Conservation (phyloP, 1,140 invertebrate genomes). For the Aphelinus atriplicis region DNA sequence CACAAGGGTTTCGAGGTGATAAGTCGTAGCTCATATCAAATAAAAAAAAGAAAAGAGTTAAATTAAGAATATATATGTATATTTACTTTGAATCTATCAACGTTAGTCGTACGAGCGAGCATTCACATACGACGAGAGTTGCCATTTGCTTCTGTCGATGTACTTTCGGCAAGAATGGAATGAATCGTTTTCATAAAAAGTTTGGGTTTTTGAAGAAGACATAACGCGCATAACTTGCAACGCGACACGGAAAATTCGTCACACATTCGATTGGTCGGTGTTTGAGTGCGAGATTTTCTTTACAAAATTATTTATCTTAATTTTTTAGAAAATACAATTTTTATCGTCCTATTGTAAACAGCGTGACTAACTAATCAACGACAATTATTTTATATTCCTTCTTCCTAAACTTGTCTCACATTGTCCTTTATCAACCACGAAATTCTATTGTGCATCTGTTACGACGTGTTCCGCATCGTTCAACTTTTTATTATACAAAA, state of each 20-base stretch:
- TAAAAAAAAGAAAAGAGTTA: slow-evolving; percentile 24
- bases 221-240: neutral
- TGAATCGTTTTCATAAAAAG: slow-evolving; percentile 18
- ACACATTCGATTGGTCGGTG: slow-evolving; percentile 23
- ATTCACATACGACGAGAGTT: too few species aligned
- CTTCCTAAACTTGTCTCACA: slow-evolving; percentile 1
- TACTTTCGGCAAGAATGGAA: slow-evolving; percentile 33
- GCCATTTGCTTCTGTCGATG: neutral
- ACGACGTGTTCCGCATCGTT: slow-evolving; percentile 15
- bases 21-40: neutral
- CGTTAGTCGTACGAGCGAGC: neutral
- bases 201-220: too few species aligned
- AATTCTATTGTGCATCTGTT: slow-evolving; percentile 23
- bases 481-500: slow-evolving; percentile 29
- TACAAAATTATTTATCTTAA: slow-evolving; percentile 17
- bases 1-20: slow-evolving; percentile 4
- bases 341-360: neutral
- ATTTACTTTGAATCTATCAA: slow-evolving; percentile 19
- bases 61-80: slow-evolving; percentile 19
- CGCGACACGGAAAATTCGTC: slow-evolving; percentile 32
- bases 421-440: neutral
- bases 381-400: neutral
- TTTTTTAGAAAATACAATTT: slow-evolving; percentile 22
- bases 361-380: slow-evolving; percentile 5
- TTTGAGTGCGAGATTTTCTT: slow-evolving; percentile 14